Conservation (phyloP, 2,113 vertebrate genomes). For the Hippocampus barbouri region DNA sequence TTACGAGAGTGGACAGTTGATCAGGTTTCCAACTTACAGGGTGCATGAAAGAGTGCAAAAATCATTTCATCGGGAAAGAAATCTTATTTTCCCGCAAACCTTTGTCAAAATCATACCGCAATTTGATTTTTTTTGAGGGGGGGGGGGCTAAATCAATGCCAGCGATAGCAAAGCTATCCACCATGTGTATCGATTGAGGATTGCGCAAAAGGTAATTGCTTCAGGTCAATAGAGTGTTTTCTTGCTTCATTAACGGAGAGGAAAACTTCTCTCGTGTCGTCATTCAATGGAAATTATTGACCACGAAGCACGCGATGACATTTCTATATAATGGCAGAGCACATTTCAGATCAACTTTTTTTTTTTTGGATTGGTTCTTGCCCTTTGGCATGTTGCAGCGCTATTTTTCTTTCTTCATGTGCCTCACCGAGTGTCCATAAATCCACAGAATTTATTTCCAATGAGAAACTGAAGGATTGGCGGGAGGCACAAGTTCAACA, state of each 20-base stretch:
- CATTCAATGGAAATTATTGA: slow-evolving; percentile 61
- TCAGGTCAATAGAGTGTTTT: slow-evolving; percentile 63
- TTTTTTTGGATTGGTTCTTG: slow-evolving; percentile 37
- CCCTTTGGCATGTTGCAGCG: slow-evolving; percentile 23
- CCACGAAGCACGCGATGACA: slow-evolving; percentile 48
- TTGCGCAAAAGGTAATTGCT: slow-evolving; percentile 64
- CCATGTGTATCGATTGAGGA: slow-evolving; percentile 57
- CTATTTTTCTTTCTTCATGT: slow-evolving; percentile 15
- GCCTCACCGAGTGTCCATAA: slow-evolving; percentile 13
- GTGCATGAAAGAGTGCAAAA: too few species aligned
- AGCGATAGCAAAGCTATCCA: slow-evolving; percentile 2
- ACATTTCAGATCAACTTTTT: not conserved
- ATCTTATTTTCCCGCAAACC: too few species aligned
- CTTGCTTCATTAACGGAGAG: slow-evolving; percentile 60
- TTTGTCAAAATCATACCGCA: too few species aligned
- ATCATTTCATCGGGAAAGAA: too few species aligned
- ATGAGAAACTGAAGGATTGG: slow-evolving; percentile 23
- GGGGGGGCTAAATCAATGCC: not conserved
- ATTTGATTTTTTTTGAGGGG: not conserved
- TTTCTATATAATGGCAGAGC: slow-evolving; percentile 49
- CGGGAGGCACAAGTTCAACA: not conserved
- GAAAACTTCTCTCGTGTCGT: slow-evolving; percentile 53
- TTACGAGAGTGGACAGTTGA: too few species aligned
- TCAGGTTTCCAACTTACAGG: too few species aligned
- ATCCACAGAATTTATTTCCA: slow-evolving; percentile 5